Percentiles rank a stretch among this genome's conserved stretches.
Conservation (phyloP, 2,888 invertebrate genomes). For the Tetanocera ferruginea region DNA sequence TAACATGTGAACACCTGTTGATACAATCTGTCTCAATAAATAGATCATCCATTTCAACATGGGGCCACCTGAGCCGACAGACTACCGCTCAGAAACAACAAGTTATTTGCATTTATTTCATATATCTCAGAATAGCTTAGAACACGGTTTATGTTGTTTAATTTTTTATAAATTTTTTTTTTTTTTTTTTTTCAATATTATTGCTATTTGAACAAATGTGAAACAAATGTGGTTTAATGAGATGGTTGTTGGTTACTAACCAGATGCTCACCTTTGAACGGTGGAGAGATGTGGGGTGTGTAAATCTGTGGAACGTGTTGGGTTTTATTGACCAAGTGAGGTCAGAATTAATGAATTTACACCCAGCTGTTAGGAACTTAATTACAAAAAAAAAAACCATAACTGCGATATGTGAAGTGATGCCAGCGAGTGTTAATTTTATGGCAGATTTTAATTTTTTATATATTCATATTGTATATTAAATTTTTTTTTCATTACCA, state of each 20-base stretch:
- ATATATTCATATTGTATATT: too few relatives aligned
- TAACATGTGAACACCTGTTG: slow-evolving; percentile 19
- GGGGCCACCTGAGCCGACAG: neutral
- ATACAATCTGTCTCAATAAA: neutral
- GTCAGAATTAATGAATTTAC: too few relatives aligned
- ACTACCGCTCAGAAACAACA: neutral
- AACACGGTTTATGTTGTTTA: neutral
- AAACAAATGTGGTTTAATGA: slow-evolving; percentile 14
- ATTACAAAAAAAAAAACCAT: too few relatives aligned
- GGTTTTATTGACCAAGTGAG: too few relatives aligned
- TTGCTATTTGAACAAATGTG: neutral
- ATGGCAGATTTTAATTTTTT: too few relatives aligned
- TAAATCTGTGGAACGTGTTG: too few relatives aligned
- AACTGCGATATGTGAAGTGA: too few relatives aligned
- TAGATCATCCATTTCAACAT: neutral
- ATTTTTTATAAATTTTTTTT: neutral
- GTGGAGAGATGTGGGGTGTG: too few relatives aligned
- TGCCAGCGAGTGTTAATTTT: too few relatives aligned
- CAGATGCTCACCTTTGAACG: neutral
- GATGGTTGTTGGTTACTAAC: neutral
- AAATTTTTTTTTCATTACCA: too few relatives aligned
- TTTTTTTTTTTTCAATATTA: neutral
- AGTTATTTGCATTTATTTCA: neutral
- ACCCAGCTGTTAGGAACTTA: too few relatives aligned
- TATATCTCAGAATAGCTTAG: neutral